Percentiles rank a stretch among this genome's conserved stretches.
phyloP scores from a whole-genome alignment of 2,797 vertebrate genomes.

The Apogon talboti region DNA sequence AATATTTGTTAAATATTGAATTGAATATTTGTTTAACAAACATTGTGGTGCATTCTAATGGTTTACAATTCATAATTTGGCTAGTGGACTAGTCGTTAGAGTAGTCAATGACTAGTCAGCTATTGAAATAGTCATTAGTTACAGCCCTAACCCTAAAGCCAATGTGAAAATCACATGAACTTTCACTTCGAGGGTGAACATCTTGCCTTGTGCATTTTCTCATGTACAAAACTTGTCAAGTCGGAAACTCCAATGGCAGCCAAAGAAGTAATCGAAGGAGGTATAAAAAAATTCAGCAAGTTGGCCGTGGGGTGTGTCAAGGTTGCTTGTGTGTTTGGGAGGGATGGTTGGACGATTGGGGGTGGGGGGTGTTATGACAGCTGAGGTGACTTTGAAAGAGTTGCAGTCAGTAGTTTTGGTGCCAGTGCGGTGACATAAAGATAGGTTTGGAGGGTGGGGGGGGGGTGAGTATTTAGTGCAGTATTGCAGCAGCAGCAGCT shows the following conservation, averaged over 20 bases:
- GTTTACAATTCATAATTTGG: too few species aligned
- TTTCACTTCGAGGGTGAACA: too few species aligned
- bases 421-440: conserved; percentile 55
- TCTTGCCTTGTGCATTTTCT: background rate
- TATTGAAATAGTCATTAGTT: too few species aligned
- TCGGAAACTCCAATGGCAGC: conserved; percentile 12
- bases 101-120: too few species aligned
- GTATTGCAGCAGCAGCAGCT: conserved; percentile 19
- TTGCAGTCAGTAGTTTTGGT: conserved; percentile 72
- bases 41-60: too few species aligned
- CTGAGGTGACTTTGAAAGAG: conserved; percentile 75
- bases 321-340: background rate
- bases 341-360: background rate
- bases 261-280: conserved; percentile 14
- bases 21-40: too few species aligned
- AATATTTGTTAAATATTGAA: too few species aligned
- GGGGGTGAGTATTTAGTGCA: background rate
- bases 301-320: background rate
- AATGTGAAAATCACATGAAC: too few species aligned
- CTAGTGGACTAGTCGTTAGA: too few species aligned
- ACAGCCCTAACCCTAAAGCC: too few species aligned
- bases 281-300: conserved; percentile 17
- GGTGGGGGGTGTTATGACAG: conserved; percentile 36
- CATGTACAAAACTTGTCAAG: background rate
- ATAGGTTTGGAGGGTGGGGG: conserved; percentile 22